phyloP scores from a whole-genome alignment of 2,888 invertebrate genomes.

The Lithosia quadra region DNA sequence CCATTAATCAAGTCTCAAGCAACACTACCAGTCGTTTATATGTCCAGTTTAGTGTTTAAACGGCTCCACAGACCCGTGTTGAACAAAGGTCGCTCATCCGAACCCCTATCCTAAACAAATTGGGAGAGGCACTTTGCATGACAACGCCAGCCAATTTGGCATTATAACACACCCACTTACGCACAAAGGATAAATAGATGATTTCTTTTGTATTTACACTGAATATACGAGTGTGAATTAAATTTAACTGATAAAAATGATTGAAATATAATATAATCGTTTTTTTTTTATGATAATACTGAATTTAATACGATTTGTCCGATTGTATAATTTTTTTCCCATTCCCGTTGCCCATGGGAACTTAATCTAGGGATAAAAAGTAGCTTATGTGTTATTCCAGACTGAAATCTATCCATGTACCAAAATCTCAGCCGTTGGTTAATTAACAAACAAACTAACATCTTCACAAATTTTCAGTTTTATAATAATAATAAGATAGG shows the following conservation, averaged over 20 bases:
- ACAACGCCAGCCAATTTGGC: conserved; percentile 4
- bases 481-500: too few relatives aligned
- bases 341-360: too few relatives aligned
- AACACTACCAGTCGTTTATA: conserved; percentile 4
- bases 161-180: neutral
- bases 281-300: too few relatives aligned
- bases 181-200: neutral
- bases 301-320: too few relatives aligned
- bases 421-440: too few relatives aligned
- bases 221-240: neutral
- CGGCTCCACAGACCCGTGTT: neutral
- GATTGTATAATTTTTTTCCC: too few relatives aligned
- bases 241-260: neutral
- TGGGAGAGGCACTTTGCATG: neutral
- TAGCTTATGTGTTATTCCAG: too few relatives aligned
- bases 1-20: conserved; percentile 2
- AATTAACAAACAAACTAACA: too few relatives aligned
- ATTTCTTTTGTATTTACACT: neutral
- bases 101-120: conserved; percentile 1
- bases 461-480: too few relatives aligned
- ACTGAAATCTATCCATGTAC: too few relatives aligned
- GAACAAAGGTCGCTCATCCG: neutral
- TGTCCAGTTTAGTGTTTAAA: neutral
- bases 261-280: too few relatives aligned
- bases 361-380: too few relatives aligned